These are phyloP conservation scores for Cacoxenus indagator DNA, from an alignment of 2,888 invertebrate genomes.

Conservation along the genomic window DNA sequence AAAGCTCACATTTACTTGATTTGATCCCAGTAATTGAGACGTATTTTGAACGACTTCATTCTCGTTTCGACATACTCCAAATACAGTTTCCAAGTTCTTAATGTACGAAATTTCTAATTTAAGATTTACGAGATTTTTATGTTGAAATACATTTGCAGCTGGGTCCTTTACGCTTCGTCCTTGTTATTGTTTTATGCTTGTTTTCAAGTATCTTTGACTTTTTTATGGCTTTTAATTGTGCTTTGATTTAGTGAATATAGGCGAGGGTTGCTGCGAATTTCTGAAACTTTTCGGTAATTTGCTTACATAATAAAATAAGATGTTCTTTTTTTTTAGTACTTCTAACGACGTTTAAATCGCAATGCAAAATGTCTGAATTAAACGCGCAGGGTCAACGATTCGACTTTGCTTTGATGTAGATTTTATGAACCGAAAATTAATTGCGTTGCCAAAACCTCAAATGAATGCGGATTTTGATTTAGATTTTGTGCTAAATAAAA, in stretches of 20 bases:
- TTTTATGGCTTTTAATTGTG: conserved; percentile 45
- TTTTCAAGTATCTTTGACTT: conserved; percentile 38
- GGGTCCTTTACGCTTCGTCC: neutral
- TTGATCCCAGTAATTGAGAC: too few relatives aligned
- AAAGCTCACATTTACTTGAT: too few relatives aligned
- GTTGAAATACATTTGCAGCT: conserved; percentile 52
- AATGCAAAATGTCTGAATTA: conserved; percentile 2
- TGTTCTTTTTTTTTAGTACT: neutral
- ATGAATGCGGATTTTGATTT: conserved; percentile 40
- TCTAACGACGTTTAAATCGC: neutral
- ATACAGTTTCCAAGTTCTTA: conserved; percentile 65
- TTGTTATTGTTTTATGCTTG: conserved; percentile 17
- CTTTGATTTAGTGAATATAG: too few relatives aligned
- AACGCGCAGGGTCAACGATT: neutral
- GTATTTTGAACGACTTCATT: neutral
- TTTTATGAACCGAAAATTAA: conserved; percentile 57
- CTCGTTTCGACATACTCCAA: conserved; percentile 23
- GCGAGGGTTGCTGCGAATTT: too few relatives aligned
- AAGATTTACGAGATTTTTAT: conserved; percentile 64
- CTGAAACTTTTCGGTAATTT: neutral
- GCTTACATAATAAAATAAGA: neutral
- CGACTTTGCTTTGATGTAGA: conserved; percentile 38
- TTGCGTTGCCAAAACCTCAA: conserved; percentile 34
- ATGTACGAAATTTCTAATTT: conserved; percentile 65
- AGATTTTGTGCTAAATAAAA: conserved; percentile 34